Evolutionary conservation across 2,888 invertebrate species (phyloP), one percentile per base, ranked within the genome.

Genomic region (Eumerus sabulonum): DNA sequence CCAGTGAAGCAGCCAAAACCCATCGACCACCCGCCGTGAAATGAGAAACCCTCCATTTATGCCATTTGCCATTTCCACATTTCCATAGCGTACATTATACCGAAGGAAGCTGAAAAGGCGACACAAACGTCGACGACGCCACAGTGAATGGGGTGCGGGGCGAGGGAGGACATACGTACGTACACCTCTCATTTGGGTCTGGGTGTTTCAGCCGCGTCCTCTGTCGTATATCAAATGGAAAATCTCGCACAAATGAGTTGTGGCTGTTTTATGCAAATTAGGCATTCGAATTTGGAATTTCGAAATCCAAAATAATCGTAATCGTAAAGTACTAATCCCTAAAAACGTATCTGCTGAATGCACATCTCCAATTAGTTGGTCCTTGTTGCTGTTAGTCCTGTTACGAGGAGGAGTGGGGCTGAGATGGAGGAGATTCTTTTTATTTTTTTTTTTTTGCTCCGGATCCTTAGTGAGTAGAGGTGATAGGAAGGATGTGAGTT

Each of bases 191-290:
- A n/a, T n/a, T n/a, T n/a, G n/a, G 74, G 74, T 70, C 74, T 79
- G 64, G n/a, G 50, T 16, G 40, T 59, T 67, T 57, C 51, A 27
- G 38, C 14, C 57, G 19, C 18, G 13, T 27, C 12, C 36, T 27
- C 40, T 44, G 48, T 79, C 73, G 82, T 83, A 82, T 83, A 83
- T 83, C 83, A 83, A 82, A 83, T 83, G 74, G 77, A 72, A 83
- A 83, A 83, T 82, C 83, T 83, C 82, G 66, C 83, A 71, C 82
- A 83, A 83, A 83, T 83, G 83, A 83, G 82, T 83, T 83, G 83
- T 82, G 82, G 82, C 77, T 82, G 82, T 82, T 83, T 82, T 83
- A 83, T 83, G 83, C 77, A 83, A 83, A 83, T 83, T 64, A 82
- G 73, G 62, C 67, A 66, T 66, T 79, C 73, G 62, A 62, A 66